These are phyloP conservation scores for Chymomyza procnemis DNA, from an alignment of 2,888 invertebrate genomes.

Conservation along the genomic window DNA sequence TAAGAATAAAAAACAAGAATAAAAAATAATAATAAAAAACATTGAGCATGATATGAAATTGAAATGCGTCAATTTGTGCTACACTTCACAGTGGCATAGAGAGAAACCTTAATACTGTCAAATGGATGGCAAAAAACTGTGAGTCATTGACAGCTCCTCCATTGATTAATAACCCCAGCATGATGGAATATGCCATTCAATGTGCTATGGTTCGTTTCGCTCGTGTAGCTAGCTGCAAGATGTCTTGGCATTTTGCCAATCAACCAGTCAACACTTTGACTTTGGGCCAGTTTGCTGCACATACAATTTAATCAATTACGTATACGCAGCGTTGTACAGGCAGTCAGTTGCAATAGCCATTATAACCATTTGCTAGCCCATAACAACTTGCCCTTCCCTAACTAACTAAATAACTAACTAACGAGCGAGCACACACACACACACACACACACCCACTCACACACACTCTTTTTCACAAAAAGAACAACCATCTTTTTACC, in stretches of 20 bases:
- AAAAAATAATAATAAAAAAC: background rate
- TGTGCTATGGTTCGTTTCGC: background rate
- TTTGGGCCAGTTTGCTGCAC: conserved; percentile 1
- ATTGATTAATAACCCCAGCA: background rate
- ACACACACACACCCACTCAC: no score
- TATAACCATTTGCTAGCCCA: conserved; percentile 17
- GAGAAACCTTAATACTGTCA: conserved; percentile 6
- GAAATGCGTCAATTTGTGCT: background rate
- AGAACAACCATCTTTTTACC: background rate
- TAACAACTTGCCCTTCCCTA: background rate
- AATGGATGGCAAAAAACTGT: background rate
- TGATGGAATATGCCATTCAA: background rate
- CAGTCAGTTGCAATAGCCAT: conserved; percentile 16
- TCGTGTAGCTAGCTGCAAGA: background rate
- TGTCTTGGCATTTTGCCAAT: background rate
- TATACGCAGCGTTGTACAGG: conserved; percentile 36
- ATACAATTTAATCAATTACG: conserved; percentile 61
- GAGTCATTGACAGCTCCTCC: background rate
- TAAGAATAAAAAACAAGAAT: no score
- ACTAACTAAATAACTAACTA: background rate
- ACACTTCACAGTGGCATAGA: background rate
- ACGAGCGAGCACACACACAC: background rate
- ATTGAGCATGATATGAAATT: conserved; percentile 4
- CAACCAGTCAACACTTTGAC: background rate
- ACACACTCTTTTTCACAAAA: background rate